These are phyloP conservation scores for Datnioides undecimradiatus DNA, from an alignment of 2,113 vertebrate species.

Conservation along the genomic window DNA sequence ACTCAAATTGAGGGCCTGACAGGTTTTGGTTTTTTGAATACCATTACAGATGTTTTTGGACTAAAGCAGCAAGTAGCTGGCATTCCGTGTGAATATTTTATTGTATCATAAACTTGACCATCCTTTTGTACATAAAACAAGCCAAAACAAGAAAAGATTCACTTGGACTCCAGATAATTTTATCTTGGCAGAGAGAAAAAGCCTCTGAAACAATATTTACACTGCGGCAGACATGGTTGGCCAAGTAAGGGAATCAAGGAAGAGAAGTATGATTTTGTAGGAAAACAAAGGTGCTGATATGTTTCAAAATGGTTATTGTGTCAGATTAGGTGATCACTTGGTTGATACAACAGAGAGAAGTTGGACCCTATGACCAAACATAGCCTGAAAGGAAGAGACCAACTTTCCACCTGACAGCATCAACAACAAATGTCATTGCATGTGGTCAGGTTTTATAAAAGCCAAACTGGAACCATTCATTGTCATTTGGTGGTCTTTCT, in stretches of 20 bases:
- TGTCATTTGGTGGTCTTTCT: not conserved
- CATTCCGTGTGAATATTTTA: constrained; percentile 6
- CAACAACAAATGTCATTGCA: not conserved
- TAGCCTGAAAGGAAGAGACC: not conserved
- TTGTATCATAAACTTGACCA: not conserved
- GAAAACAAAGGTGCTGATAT: not conserved
- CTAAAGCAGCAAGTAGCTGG: constrained; percentile 5
- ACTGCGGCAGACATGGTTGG: not conserved
- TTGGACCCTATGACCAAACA: not conserved
- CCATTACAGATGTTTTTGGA: constrained; percentile 44
- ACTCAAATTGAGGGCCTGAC: constrained; percentile 45
- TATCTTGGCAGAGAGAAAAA: not conserved
- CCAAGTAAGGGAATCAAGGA: not conserved
- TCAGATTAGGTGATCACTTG: not conserved
- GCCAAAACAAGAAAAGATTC: not conserved
- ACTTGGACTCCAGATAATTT: not conserved
- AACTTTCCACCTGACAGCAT: not conserved
- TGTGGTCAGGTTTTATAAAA: not conserved
- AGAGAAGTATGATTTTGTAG: not conserved
- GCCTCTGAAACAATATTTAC: not conserved
- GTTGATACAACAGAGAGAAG: not conserved
- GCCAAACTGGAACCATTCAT: not conserved
- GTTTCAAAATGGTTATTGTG: not conserved
- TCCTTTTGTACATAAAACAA: not conserved
- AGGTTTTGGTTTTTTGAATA: constrained; percentile 38